Evolutionary conservation across 2,797 vertebrate species (phyloP), one percentile per base, ranked within the genome.

Genomic region (Crenichthys baileyi): DNA sequence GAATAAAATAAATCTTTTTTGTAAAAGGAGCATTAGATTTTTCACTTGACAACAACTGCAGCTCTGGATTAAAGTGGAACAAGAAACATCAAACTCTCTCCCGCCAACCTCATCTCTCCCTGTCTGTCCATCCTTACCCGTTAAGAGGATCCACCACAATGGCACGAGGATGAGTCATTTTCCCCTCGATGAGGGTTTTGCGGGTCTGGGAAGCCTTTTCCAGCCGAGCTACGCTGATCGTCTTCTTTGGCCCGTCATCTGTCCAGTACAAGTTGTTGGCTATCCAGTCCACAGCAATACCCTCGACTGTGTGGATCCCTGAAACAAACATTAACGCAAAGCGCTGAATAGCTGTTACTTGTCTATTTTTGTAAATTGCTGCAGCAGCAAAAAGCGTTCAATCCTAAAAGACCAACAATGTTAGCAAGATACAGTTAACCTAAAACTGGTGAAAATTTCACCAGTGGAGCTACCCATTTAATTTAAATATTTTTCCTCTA

Each of bases 251-350:
- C 3, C 98, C 98, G 0, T 99, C 98, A 0, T 99, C 98, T 0
- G 98, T 99, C 98, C 98, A 99, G 92, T 98, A 99, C 75, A 99
- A 93, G 87, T 99, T 99, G 92, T 99, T 95, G 3, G 97, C 98
- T 97, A 99, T 98, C 98, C 98, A 99, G 93, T 99, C 98, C 88
- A 99, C 98, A 0, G 98, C 98, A 0, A 99, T 96, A 5, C 98
- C 98, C 87, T 99, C 98, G 8, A 99, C 98, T 0, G 98, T 99
- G 94, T 98, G 97, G 85, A 99, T 98, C 20, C 97, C 98, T 99
- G 88, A 55, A 51, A 63, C 46, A 82, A n/a, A 87, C 51, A 82
- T n/a, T 39, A 63, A 26, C n/a, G 41, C 18, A 13, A 67, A 41
- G 26, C 13, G 20, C 9, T 24, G 36, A 18, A 39, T 61, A 2